Conservation (phyloP, 2,797 vertebrate genomes). For the Kryptopterus vitreolus region DNA sequence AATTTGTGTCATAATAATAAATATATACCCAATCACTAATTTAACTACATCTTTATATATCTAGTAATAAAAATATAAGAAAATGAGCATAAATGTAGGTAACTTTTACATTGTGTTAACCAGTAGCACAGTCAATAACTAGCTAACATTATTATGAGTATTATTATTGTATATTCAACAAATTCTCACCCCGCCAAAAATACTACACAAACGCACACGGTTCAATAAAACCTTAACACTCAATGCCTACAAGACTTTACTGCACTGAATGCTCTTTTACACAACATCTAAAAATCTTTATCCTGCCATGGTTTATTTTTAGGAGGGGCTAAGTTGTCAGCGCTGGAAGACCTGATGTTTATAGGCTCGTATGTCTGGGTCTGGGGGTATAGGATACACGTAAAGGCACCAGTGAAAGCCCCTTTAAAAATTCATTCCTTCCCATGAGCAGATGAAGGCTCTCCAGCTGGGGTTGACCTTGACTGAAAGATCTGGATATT, state of each 20-base stretch:
- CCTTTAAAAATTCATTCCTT: conserved; percentile 28
- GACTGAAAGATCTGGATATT: background rate
- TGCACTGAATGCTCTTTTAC: background rate
- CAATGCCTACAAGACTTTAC: background rate
- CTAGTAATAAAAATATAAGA: too few relatives aligned
- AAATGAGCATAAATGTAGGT: too few relatives aligned
- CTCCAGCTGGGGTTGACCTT: conserved; percentile 36
- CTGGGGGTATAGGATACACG: background rate
- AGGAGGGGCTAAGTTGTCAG: background rate
- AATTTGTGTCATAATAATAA: too few relatives aligned
- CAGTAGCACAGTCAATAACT: too few relatives aligned
- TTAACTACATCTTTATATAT: too few relatives aligned
- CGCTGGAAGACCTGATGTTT: background rate
- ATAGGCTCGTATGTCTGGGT: background rate
- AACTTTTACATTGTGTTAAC: too few relatives aligned
- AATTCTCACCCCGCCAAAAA: too few relatives aligned
- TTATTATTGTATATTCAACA: too few relatives aligned
- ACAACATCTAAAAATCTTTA: background rate
- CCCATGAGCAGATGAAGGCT: conserved; percentile 7
- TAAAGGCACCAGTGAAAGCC: background rate
- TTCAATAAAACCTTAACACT: background rate
- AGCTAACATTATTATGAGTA: too few relatives aligned
- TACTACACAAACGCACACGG: too few relatives aligned
- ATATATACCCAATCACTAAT: too few relatives aligned
- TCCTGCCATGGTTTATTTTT: background rate